Percentiles rank a stretch among this genome's conserved stretches.
Conservation (phyloP, 2,888 invertebrate species). For the Schizaphis graminum region DNA sequence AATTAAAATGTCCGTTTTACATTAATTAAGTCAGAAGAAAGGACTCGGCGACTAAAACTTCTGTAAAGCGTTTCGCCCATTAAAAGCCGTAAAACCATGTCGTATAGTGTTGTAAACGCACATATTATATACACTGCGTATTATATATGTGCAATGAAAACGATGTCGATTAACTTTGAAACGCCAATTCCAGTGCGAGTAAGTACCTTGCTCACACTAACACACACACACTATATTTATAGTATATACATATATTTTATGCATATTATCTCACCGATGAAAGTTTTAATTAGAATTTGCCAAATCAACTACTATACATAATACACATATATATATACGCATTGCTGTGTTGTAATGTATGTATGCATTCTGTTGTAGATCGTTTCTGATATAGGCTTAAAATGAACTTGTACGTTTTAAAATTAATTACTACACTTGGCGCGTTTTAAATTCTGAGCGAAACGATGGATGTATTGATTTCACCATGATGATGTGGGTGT, state of each 20-base stretch:
- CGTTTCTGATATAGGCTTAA: background rate
- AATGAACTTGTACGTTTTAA: background rate
- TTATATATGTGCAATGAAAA: background rate
- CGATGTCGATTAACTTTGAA: background rate
- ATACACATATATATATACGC: background rate
- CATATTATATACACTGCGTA: background rate
- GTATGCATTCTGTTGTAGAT: background rate
- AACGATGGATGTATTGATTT: background rate
- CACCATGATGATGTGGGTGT: background rate
- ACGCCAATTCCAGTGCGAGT: background rate
- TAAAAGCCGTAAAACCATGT: background rate
- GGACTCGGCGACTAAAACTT: background rate
- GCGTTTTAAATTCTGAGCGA: background rate
- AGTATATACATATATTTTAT: background rate
- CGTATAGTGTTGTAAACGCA: background rate
- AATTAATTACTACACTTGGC: background rate
- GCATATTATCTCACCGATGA: background rate
- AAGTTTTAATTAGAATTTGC: slow-evolving; percentile 1
- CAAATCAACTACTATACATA: background rate
- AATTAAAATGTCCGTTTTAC: background rate
- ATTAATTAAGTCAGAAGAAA: background rate
- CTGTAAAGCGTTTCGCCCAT: background rate
- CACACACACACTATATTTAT: too few species aligned
- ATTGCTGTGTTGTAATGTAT: background rate
- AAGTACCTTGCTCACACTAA: background rate